Conservation (phyloP, 2,888 invertebrate genomes). For the Cephus nigrinus region DNA sequence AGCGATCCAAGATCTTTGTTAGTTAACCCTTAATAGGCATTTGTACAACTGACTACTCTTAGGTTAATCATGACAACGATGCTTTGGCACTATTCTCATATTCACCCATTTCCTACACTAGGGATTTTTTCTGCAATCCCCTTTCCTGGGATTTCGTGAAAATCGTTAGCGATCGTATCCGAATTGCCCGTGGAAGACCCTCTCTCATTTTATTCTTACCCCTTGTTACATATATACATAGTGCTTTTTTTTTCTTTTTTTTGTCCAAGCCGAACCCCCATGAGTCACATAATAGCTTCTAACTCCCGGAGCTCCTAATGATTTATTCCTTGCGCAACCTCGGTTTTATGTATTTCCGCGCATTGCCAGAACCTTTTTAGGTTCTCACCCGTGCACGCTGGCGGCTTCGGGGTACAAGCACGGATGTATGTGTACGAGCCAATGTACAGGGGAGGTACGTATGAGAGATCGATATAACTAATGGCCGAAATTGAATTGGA, state of each 20-base stretch:
- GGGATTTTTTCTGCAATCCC: neutral
- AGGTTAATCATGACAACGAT: neutral
- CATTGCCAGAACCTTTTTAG: slow-evolving; percentile 52
- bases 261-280: slow-evolving; percentile 39
- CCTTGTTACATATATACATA: neutral
- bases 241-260: slow-evolving; percentile 5
- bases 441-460: slow-evolving; percentile 33
- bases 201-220: neutral
- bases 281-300: slow-evolving; percentile 63
- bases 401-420: slow-evolving; percentile 24
- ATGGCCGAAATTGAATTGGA: slow-evolving; percentile 59
- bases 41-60: neutral
- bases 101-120: neutral
- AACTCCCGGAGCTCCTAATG: slow-evolving; percentile 52
- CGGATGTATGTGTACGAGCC: slow-evolving; percentile 11
- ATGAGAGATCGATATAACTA: slow-evolving; percentile 64
- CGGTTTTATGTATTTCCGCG: slow-evolving; percentile 58
- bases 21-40: neutral
- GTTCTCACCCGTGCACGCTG: slow-evolving; percentile 49
- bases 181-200: neutral
- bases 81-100: neutral
- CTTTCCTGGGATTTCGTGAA: neutral
- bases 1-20: neutral
- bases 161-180: neutral
- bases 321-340: slow-evolving; percentile 50